These are phyloP conservation scores for Rhipidura dahli DNA, from an alignment of 2,113 vertebrate species.

Conservation along the genomic window DNA sequence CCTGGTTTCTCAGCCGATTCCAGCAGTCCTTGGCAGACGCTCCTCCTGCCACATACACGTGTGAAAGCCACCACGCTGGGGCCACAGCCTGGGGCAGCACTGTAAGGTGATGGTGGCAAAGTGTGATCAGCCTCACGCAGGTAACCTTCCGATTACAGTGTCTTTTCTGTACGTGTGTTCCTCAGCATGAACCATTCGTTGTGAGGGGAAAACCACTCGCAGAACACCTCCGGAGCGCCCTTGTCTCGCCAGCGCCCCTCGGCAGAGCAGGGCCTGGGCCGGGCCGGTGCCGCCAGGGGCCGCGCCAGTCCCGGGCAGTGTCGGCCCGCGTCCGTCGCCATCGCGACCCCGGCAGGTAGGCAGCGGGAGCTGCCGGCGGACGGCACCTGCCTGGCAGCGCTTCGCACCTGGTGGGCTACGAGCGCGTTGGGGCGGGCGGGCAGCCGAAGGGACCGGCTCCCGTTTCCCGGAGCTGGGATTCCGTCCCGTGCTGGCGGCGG, in stretches of 20 bases:
- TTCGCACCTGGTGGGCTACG: background rate
- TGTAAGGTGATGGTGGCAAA: accelerated
- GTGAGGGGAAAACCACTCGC: background rate
- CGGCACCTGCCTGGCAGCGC: background rate
- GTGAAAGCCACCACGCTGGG: background rate
- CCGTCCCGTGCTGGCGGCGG: accelerated
- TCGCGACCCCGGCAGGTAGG: background rate
- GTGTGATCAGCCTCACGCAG: background rate
- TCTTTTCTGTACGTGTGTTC: accelerated
- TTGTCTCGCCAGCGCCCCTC: too few relatives aligned
- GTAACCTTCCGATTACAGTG: accelerated
- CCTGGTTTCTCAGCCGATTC: background rate
- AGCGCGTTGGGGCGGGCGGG: background rate
- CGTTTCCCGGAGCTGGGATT: background rate
- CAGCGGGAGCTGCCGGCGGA: background rate
- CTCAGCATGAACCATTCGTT: background rate
- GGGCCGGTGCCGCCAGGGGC: background rate
- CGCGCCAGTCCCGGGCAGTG: background rate
- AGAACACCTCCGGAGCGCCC: accelerated
- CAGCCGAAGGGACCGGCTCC: background rate
- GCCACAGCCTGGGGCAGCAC: background rate
- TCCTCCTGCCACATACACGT: background rate
- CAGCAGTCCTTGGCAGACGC: background rate
- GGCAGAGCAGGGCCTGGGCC: background rate
- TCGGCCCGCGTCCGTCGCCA: background rate